phyloP scores from a whole-genome alignment of 2,888 invertebrate species.

The Drosophila macrothrix region DNA sequence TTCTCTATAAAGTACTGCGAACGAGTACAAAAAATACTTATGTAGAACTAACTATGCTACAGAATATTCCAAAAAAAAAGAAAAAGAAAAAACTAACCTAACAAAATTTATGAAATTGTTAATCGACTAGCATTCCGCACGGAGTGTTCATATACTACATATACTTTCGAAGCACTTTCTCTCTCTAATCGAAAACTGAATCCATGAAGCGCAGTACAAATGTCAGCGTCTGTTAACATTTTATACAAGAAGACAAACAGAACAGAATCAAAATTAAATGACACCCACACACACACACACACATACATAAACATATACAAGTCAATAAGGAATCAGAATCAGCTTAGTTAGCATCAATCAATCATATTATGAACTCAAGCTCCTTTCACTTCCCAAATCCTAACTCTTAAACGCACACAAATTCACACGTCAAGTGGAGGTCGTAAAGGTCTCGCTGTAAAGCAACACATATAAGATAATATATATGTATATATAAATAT shows the following conservation, averaged over 20 bases:
- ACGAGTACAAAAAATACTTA: conserved; percentile 44
- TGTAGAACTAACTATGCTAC: conserved; percentile 46
- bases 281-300: conserved; percentile 6
- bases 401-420: conserved; percentile 41
- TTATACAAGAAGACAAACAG: conserved; percentile 32
- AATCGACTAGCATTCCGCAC: conserved; percentile 32
- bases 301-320: conserved; percentile 14
- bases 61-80: conserved; percentile 17
- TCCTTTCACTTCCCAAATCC: conserved; percentile 43
- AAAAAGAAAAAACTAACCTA: conserved; percentile 2
- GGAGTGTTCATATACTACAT: conserved; percentile 32
- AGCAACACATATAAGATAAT: conserved; percentile 66
- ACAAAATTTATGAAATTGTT: conserved; percentile 48
- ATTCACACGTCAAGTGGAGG: conserved; percentile 54
- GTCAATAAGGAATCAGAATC: conserved; percentile 18
- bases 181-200: conserved; percentile 28
- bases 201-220: conserved; percentile 52
- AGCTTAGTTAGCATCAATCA: conserved; percentile 41
- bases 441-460: conserved; percentile 70
- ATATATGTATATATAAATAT: conserved; percentile 36
- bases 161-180: conserved; percentile 54
- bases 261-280: conserved; percentile 50
- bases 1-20: conserved; percentile 49
- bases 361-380: conserved; percentile 23
- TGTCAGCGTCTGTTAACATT: conserved; percentile 57